Evolutionary conservation across 2,888 invertebrate genomes (phyloP).

Genomic region (Archaeoteleia sp.): DNA sequence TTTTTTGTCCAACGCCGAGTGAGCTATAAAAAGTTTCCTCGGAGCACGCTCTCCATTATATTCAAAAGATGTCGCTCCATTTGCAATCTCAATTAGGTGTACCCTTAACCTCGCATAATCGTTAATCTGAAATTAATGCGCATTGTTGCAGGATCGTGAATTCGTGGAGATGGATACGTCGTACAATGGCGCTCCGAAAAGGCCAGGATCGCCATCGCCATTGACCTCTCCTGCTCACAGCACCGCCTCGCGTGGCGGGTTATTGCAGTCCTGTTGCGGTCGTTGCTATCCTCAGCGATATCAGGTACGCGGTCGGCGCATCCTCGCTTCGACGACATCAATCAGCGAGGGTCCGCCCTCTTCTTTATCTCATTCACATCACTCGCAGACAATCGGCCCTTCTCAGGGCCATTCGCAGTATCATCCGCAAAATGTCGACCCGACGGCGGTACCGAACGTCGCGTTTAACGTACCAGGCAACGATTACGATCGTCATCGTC

Average conservation of each 20-base stretch:
- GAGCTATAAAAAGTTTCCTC: too few species aligned
- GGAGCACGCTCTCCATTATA: too few species aligned
- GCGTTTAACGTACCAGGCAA: slow-evolving; percentile 71
- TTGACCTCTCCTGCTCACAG: slow-evolving; percentile 92
- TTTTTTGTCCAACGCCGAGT: too few species aligned
- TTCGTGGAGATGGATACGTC: slow-evolving; percentile 97
- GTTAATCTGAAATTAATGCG: slow-evolving; percentile 1
- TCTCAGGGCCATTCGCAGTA: slow-evolving; percentile 57
- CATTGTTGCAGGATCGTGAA: slow-evolving; percentile 87
- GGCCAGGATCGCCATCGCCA: slow-evolving; percentile 92
- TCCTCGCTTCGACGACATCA: slow-evolving; percentile 72
- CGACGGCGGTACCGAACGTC: slow-evolving; percentile 69
- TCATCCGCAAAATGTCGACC: slow-evolving; percentile 63
- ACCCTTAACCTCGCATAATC: too few species aligned
- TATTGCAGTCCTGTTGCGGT: slow-evolving; percentile 88
- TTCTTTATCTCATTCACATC: slow-evolving; percentile 68
- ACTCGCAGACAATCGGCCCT: slow-evolving; percentile 62
- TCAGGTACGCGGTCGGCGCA: slow-evolving; percentile 81
- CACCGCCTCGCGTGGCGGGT: slow-evolving; percentile 81
- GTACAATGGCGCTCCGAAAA: slow-evolving; percentile 93
- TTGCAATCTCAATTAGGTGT: too few species aligned
- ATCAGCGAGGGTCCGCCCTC: slow-evolving; percentile 71
- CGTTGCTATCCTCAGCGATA: slow-evolving; percentile 92
- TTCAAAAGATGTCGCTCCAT: too few species aligned
- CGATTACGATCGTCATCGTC: slow-evolving; percentile 58